Evolutionary conservation across 2,113 vertebrate species (phyloP), one percentile per base, ranked within the genome.

Genomic region (Gallinago undulata): DNA sequence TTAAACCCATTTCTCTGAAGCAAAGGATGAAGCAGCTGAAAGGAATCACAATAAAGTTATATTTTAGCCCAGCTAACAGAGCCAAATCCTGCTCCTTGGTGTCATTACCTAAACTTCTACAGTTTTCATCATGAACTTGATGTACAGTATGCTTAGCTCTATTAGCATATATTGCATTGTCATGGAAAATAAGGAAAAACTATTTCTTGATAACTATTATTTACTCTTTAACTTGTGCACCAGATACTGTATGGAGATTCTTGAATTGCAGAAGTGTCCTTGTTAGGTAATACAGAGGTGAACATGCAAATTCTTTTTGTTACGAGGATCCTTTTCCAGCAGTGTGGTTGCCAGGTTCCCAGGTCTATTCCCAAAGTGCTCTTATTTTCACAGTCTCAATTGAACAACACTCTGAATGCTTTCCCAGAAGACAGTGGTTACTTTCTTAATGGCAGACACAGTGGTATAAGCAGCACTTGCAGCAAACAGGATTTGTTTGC

Each of bases 291-390:
- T 45, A 24, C 50, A 76, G 77, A 77, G 84, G 63, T 86, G 91
- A 97, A 78, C 56, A 87, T 94, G 64, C 72, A 92, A 66, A 80
- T 87, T 76, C 53, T 94, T 97, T 78, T 83, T 89, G 37, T 47
- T 43, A 35, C 9, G 6, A 95, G 81, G 51, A 70, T 90, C 73
- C 48, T 80, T 78, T 77, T 64, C 84, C 43, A 67, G 95, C 59
- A 85, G 30, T 41, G 45, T 78, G 64, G 94, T 97, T 97, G 94
- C 95, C 97, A 95, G 85, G 94, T 81, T 97, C 90, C 94, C 51
- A 13, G 67, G 35, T 90, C 93, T 93, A 10, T 94, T 95, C 83
- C 93, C 95, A 43, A 96, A 89, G 84, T 92, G 84, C 81, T 70
- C 90, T 97, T 87, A 84, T 95, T 97, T 97, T 89, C 92, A 55